Evolutionary conservation across 2,797 vertebrate species (phyloP).

Genomic region (Nyctibius grandis): DNA sequence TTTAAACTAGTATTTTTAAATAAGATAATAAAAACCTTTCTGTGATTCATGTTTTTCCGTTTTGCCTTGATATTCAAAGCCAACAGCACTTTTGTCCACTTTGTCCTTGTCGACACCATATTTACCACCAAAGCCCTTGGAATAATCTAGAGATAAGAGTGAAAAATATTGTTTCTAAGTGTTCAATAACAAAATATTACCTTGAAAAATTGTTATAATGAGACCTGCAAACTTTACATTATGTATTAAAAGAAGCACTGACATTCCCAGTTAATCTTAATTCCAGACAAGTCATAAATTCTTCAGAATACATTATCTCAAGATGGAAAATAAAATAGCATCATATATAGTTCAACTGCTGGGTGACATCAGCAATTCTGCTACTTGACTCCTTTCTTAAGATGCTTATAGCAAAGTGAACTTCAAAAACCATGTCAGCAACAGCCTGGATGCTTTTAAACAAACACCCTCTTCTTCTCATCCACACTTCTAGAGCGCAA

Average conservation of each 20-base stretch:
- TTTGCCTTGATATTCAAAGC: conserved; percentile 91
- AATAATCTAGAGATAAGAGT: conserved; percentile 71
- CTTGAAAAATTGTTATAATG: background rate
- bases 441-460: background rate
- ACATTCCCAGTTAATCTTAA: background rate
- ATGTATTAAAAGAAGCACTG: background rate
- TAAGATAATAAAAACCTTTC: conserved; percentile 79
- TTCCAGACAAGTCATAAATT: background rate
- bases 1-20: background rate
- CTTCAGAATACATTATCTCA: background rate
- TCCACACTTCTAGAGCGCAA: background rate
- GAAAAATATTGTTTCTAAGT: background rate
- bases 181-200: background rate
- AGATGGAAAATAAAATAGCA: background rate
- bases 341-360: background rate
- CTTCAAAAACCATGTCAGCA: background rate
- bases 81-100: conserved; percentile 88
- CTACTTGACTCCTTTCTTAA: background rate
- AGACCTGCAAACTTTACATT: background rate
- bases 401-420: background rate
- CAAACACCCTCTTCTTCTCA: background rate
- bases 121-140: conserved; percentile 78
- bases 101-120: conserved; percentile 75
- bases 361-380: background rate
- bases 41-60: conserved; percentile 90